Base-by-base conservation (phyloP, 2,797 vertebrate species). In the Spheniscus humboldti region DNA sequence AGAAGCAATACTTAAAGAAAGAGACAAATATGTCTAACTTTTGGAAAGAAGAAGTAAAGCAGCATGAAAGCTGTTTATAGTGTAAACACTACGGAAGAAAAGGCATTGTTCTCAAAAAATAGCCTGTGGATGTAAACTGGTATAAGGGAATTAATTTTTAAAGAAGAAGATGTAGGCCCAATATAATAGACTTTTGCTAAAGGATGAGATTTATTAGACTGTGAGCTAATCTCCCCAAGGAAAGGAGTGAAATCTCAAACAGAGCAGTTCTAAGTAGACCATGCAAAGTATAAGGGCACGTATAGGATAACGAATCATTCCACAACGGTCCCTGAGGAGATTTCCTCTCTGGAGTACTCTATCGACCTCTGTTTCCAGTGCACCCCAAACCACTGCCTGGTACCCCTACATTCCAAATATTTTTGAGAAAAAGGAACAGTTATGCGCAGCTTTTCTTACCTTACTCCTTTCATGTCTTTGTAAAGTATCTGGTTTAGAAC, bases 401-500 rank as follows among this genome's bases (percentile, higher is more conserved):
- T 33, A 35, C 30, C 28, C 41, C 33, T 33, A 41, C 22, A 66
- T 66, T 77, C 55, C 64, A 68, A 63, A 33, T 7, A 39, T 47
- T 81, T 79, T 33, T 41, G 16, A 92, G 83, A 43, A 66, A 64
- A 88, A 25, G 78, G 45, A 90, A 19, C 1, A 37, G 37, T 8
- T 47, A 72, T 69, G 69, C 80, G 35, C 48, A 79, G 67, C 64
- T 69, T 92, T 92, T 85, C 97, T 97, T 96, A 98, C 98, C 98
- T 98, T 79, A 98, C 94, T 86, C 98, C 98, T 59, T 98, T 95
- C 98, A 98, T 98, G 68, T 98, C 97, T 85, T 96, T 97, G 84
- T 98, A 97, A 64, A 98, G 98, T 9, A 88, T 92, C 92, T 88
- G 94, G 77, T 98, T 98, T 8, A 98, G 84, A 48, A 98, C 84